Percentiles rank a stretch among this genome's conserved stretches.
These are phyloP conservation scores for Dasypolia templi DNA, from an alignment of 2,888 invertebrate species.

Conservation along the genomic window DNA sequence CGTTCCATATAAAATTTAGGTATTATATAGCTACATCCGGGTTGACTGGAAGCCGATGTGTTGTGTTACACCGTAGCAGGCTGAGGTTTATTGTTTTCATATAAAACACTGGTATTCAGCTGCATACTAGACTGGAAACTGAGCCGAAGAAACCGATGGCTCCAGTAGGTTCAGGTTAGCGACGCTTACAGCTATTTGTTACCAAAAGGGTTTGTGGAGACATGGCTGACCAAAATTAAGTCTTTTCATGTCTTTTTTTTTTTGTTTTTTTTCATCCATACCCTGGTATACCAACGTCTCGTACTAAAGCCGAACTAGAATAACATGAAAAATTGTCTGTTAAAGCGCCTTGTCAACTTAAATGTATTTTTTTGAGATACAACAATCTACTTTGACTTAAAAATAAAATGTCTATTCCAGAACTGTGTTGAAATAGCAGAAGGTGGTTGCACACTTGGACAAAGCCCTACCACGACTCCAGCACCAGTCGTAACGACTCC, in stretches of 20 bases:
- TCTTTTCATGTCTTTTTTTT: no score
- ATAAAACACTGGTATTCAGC: not conserved
- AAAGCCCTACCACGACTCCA: not conserved
- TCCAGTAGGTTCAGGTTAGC: no score
- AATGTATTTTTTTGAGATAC: not conserved
- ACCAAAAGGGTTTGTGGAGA: no score
- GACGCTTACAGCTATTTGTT: no score
- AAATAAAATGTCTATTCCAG: conserved; percentile 18
- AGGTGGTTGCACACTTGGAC: conserved; percentile 39
- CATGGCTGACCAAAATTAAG: no score
- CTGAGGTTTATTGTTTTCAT: not conserved
- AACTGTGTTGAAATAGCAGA: conserved; percentile 29
- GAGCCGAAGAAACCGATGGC: not conserved
- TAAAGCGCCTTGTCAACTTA: not conserved
- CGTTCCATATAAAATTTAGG: no score
- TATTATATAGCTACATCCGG: no score
- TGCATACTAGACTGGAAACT: not conserved
- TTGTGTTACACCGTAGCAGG: not conserved
- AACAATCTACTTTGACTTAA: not conserved
- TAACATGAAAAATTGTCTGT: not conserved
- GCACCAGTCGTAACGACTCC: not conserved
- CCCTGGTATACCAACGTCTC: no score
- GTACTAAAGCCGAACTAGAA: not conserved
- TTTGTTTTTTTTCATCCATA: no score
- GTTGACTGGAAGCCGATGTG: no score